phyloP scores from a whole-genome alignment of 2,113 vertebrate species.

The Chaetura pelagica region DNA sequence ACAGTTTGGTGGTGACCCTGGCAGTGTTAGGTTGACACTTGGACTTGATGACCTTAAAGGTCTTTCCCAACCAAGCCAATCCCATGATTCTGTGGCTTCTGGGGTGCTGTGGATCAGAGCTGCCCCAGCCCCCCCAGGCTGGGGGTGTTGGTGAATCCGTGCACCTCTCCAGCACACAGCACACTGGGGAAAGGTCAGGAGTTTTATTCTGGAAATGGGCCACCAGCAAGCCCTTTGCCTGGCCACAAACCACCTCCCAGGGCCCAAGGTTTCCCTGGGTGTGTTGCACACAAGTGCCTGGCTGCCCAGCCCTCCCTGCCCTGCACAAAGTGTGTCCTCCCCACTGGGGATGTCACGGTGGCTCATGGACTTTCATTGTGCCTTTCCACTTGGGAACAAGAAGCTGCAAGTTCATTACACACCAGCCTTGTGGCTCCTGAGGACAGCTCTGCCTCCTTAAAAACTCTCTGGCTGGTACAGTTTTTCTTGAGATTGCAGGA shows the following conservation, averaged over 20 bases:
- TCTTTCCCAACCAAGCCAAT: too few species aligned
- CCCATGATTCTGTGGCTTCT: background rate
- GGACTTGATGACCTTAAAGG: too few species aligned
- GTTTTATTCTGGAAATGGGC: background rate
- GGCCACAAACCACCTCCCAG: background rate
- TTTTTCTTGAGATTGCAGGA: background rate
- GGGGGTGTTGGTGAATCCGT: fast-evolving
- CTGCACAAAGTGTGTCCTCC: background rate
- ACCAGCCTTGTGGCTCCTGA: background rate
- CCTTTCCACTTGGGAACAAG: background rate
- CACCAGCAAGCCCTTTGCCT: fast-evolving
- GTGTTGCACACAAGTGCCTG: background rate
- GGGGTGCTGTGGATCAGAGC: background rate
- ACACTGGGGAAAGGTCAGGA: background rate
- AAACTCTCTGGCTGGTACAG: background rate
- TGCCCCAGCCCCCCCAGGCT: fast-evolving
- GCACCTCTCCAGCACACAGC: background rate
- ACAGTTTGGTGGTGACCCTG: too few species aligned
- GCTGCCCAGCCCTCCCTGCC: slow-evolving; percentile 10
- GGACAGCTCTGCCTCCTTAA: background rate
- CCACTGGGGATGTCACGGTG: slow-evolving; percentile 35
- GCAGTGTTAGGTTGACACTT: too few species aligned
- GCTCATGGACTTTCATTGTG: slow-evolving; percentile 56
- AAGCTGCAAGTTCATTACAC: slow-evolving; percentile 44
- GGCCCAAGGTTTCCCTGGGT: background rate